phyloP scores from a whole-genome alignment of 2,888 invertebrate species.

The Poecilobothrus nobilitatus region DNA sequence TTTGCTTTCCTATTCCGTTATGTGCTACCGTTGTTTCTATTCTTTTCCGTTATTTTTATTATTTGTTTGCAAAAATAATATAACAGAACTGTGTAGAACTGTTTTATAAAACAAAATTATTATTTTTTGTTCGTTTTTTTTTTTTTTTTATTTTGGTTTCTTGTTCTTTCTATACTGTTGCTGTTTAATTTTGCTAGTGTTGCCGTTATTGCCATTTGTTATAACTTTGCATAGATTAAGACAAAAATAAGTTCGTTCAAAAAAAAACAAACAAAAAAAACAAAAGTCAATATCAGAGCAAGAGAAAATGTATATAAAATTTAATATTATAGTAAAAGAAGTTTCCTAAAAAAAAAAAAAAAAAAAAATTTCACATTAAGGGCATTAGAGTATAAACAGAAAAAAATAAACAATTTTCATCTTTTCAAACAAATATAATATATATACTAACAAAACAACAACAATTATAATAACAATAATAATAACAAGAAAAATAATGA shows the following conservation, averaged over 20 bases:
- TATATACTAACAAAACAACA: too few species aligned
- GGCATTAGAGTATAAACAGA: background rate
- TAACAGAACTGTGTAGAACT: too few species aligned
- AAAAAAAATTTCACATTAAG: too few species aligned
- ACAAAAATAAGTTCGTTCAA: background rate
- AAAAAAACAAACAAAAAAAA: background rate
- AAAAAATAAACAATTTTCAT: background rate
- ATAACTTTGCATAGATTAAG: conserved; percentile 4
- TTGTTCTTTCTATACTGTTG: background rate
- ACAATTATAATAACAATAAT: too few species aligned
- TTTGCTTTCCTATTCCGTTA: too few species aligned
- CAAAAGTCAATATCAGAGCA: too few species aligned
- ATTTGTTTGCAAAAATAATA: too few species aligned
- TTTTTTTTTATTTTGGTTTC: background rate
- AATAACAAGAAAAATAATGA: background rate
- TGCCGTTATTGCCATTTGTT: background rate
- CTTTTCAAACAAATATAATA: background rate
- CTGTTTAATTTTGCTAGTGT: background rate
- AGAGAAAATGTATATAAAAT: too few species aligned
- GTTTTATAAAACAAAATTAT: background rate
- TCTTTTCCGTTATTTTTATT: too few species aligned
- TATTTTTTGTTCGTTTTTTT: background rate
- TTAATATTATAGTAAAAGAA: too few species aligned
- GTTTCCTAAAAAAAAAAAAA: too few species aligned
- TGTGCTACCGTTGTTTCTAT: too few species aligned